Evolutionary conservation across 2,797 vertebrate species (phyloP).

Genomic region (Zalophus californianus): DNA sequence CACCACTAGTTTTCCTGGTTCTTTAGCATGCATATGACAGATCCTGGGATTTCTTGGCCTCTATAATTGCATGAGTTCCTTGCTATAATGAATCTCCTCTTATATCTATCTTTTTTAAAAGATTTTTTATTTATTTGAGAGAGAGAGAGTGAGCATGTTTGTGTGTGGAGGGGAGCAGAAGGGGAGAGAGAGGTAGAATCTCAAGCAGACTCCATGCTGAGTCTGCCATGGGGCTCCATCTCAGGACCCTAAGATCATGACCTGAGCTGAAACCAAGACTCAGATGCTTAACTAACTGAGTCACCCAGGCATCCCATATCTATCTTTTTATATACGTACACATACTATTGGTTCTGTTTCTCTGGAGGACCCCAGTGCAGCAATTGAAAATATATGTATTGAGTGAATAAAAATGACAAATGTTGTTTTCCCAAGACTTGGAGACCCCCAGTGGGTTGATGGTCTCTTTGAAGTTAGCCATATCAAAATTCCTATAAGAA

Average conservation of each 20-base stretch:
- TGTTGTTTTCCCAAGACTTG: not conserved
- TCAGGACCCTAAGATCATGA: not conserved
- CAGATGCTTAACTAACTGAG: not conserved
- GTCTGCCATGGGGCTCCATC: not conserved
- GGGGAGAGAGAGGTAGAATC: not conserved
- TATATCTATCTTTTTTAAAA: not conserved
- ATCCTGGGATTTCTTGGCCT: not conserved
- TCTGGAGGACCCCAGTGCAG: not conserved
- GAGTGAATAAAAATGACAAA: not conserved
- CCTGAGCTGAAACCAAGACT: not conserved
- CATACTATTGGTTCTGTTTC: not conserved
- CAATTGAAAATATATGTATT: not conserved
- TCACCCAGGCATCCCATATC: not conserved
- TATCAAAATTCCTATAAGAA: not conserved
- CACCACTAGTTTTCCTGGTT: not conserved
- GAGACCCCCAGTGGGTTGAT: not conserved
- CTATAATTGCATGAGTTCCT: not conserved
- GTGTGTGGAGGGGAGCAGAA: not conserved
- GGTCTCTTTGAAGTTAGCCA: not conserved
- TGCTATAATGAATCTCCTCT: not conserved
- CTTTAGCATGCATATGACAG: not conserved
- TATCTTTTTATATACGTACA: not conserved
- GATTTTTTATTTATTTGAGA: not conserved
- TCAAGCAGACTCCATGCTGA: not conserved
- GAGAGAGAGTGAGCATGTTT: fast-evolving